Conservation (phyloP, 2,797 vertebrate species). For the Botia almorhae region DNA sequence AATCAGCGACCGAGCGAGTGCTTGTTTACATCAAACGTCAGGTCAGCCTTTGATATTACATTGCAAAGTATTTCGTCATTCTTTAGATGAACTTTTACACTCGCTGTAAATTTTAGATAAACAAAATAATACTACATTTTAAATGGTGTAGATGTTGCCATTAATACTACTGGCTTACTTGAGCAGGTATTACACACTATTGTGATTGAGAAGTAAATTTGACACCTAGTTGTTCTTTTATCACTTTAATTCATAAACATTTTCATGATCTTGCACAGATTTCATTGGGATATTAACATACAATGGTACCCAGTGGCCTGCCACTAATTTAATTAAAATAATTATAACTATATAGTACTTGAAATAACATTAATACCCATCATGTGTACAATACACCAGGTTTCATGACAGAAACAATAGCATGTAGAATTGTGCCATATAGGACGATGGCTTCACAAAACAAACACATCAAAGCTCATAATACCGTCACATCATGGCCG, state of each 20-base stretch:
- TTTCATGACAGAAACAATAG: conserved; percentile 51
- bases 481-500: conserved; percentile 32
- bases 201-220: conserved; percentile 2
- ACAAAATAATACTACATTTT: no score
- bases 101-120: no score
- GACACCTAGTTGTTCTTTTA: conserved; percentile 56
- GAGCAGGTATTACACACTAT: neutral
- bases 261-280: conserved; percentile 76
- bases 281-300: conserved; percentile 77
- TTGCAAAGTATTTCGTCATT: conserved; percentile 59
- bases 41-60: conserved; percentile 29
- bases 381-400: conserved; percentile 69
- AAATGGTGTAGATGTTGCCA: no score
- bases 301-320: conserved; percentile 80
- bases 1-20: conserved; percentile 33
- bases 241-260: conserved; percentile 77
- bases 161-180: no score
- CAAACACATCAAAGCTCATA: conserved; percentile 31
- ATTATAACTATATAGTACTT: conserved; percentile 65
- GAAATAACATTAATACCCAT: conserved; percentile 66
- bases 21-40: conserved; percentile 38
- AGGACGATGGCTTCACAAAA: conserved; percentile 42
- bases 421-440: conserved; percentile 52
- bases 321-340: conserved; percentile 77
- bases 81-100: neutral